These are phyloP conservation scores for Rana temporaria DNA, from an alignment of 2,113 vertebrate genomes.

Conservation along the genomic window DNA sequence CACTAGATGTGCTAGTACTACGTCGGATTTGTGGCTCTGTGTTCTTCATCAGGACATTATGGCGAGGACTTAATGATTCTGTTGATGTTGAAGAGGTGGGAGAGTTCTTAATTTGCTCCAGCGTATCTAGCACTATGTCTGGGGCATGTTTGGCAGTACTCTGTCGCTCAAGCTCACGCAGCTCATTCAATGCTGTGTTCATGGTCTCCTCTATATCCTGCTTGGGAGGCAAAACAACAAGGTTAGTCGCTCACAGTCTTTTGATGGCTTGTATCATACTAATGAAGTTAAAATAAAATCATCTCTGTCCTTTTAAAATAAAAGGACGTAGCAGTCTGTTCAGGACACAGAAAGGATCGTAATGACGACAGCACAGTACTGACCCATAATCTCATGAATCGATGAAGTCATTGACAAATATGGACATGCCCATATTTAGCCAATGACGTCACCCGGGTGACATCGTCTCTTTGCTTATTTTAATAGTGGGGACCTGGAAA, in stretches of 20 bases:
- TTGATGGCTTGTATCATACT: too few relatives aligned
- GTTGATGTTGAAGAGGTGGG: constrained; percentile 80
- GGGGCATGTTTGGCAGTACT: constrained; percentile 94
- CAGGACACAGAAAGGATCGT: too few relatives aligned
- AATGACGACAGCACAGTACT: too few relatives aligned
- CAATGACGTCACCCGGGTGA: too few relatives aligned
- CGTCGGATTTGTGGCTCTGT: constrained; percentile 86
- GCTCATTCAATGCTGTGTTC: constrained; percentile 96
- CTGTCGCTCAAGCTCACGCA: constrained; percentile 94
- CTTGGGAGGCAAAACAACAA: constrained; percentile 56
- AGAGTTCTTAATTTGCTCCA: constrained; percentile 88
- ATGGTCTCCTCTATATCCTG: constrained; percentile 99
- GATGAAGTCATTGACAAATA: too few relatives aligned
- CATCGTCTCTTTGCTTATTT: too few relatives aligned
- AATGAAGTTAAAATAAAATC: too few relatives aligned
- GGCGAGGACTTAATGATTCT: constrained; percentile 87
- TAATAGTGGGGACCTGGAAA: too few relatives aligned
- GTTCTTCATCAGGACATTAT: constrained; percentile 78
- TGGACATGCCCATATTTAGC: too few relatives aligned
- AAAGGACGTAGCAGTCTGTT: too few relatives aligned
- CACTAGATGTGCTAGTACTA: constrained; percentile 91
- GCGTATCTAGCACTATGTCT: constrained; percentile 94
- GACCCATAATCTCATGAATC: too few relatives aligned
- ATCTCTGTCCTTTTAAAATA: too few relatives aligned
- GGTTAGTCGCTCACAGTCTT: constrained; percentile 5